Evolutionary conservation across 2,797 vertebrate genomes (phyloP).

Genomic region (Galagoides demidoff): DNA sequence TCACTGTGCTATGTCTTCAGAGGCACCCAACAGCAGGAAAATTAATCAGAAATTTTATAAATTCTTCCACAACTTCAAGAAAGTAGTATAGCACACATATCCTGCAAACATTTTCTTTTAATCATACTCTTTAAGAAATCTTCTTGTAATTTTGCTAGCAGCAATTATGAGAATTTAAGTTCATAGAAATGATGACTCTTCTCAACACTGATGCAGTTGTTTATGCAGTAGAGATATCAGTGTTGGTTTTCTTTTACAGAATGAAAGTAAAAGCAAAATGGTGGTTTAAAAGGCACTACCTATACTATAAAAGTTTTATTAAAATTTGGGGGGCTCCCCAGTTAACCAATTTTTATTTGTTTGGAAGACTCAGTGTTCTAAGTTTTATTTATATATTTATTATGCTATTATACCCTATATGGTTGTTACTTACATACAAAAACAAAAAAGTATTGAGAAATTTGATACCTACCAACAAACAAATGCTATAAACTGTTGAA

Average conservation of each 20-base stretch:
- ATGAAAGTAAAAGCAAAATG: conserved; percentile 43
- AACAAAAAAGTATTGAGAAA: conserved; percentile 43
- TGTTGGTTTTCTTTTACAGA: conserved; percentile 33
- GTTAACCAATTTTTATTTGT: conserved; percentile 29
- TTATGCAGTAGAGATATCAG: neutral
- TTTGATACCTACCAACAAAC: conserved; percentile 9
- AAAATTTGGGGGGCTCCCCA: neutral
- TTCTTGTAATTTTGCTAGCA: conserved; percentile 33
- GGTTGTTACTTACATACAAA: conserved; percentile 34
- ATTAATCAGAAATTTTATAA: conserved; percentile 31
- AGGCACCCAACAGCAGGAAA: neutral
- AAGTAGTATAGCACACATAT: conserved; percentile 15
- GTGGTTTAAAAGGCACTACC: conserved; percentile 17
- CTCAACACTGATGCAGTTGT: conserved; percentile 21
- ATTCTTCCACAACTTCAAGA: neutral
- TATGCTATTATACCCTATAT: neutral
- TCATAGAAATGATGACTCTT: neutral
- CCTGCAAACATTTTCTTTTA: conserved; percentile 44
- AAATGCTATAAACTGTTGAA: conserved; percentile 39
- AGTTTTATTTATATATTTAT: conserved; percentile 50
- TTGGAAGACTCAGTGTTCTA: conserved; percentile 29
- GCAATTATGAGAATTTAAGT: conserved; percentile 10
- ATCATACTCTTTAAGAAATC: conserved; percentile 17
- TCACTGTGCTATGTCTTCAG: neutral
- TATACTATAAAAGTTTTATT: neutral